Evolutionary conservation across 1,140 invertebrate species (phyloP).

Genomic region (Drosophila bocqueti): DNA sequence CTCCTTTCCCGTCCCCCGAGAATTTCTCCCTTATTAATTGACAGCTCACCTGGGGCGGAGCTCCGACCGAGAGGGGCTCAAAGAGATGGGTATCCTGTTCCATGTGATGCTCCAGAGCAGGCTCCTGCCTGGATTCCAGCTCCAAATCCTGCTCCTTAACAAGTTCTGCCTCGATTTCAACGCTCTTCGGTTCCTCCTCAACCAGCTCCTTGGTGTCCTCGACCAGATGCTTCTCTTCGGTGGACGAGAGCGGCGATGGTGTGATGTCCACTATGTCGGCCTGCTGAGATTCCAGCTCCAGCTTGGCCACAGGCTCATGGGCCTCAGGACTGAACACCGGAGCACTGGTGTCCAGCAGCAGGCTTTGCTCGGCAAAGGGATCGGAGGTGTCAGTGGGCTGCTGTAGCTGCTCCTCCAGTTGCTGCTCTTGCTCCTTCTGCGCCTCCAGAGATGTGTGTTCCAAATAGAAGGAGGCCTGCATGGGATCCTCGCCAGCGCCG

Average conservation of each 20-base stretch:
- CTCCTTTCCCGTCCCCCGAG: not conserved
- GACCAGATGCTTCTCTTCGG: conserved; percentile 77
- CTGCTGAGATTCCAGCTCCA: conserved; percentile 63
- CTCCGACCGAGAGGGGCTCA: conserved; percentile 46
- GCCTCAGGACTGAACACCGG: conserved; percentile 49
- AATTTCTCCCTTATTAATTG: not conserved
- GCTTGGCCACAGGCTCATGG: conserved; percentile 39
- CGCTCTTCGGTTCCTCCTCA: conserved; percentile 8
- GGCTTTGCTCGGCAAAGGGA: conserved; percentile 46
- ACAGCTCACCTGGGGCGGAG: conserved; percentile 64
- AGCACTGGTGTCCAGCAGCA: conserved; percentile 67
- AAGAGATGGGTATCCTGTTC: conserved; percentile 32
- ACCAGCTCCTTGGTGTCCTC: conserved; percentile 75
- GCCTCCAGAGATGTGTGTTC: conserved; percentile 69
- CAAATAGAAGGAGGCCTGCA: conserved; percentile 78
- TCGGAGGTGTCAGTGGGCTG: conserved; percentile 9
- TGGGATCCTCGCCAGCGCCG: conserved; percentile 52
- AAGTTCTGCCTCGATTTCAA: conserved; percentile 11
- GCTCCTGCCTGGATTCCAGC: conserved; percentile 7
- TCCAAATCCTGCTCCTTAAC: conserved; percentile 11
- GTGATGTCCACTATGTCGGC: conserved; percentile 66
- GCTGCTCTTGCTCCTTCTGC: conserved; percentile 8
- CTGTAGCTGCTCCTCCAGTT: not conserved
- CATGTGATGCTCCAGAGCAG: not conserved
- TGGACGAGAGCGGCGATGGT: conserved; percentile 71